phyloP scores from a whole-genome alignment of 37 sponge, comb jelly and placozoan genomes.

The Aphrocallistes beatrix region DNA sequence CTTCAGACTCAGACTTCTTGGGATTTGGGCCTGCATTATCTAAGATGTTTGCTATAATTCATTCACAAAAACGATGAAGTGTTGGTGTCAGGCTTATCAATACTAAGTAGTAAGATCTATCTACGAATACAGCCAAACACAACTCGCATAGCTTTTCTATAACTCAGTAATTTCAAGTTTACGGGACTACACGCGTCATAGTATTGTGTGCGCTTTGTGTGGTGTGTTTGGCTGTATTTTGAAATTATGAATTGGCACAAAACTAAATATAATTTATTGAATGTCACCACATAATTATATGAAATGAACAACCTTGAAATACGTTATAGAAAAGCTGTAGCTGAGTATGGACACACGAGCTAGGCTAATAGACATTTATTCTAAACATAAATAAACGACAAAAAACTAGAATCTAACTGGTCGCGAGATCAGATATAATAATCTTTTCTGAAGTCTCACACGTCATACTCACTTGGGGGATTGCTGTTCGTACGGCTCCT shows the following conservation, averaged over 20 bases:
- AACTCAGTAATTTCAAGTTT: background rate
- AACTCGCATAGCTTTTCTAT: conserved; percentile 19
- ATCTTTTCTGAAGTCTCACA: background rate
- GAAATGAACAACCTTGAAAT: conserved; percentile 8
- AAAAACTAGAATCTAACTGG: background rate
- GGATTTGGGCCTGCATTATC: background rate
- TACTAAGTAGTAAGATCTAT: background rate
- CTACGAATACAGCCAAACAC: background rate
- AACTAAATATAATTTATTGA: background rate
- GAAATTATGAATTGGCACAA: background rate
- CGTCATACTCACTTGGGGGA: conserved; percentile 3
- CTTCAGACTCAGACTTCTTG: background rate
- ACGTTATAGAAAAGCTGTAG: conserved; percentile 4
- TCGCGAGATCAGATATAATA: too few relatives aligned
- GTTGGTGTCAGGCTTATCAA: background rate
- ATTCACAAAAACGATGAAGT: background rate
- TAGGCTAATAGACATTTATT: background rate
- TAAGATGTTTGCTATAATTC: background rate
- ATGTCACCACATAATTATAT: background rate
- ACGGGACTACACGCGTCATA: background rate
- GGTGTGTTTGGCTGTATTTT: background rate
- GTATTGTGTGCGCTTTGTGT: background rate
- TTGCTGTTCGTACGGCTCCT: background rate
- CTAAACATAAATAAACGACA: background rate
- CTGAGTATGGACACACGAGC: background rate